Base-by-base conservation (phyloP, 2,797 vertebrate genomes). In the Pipistrellus kuhlii region DNA sequence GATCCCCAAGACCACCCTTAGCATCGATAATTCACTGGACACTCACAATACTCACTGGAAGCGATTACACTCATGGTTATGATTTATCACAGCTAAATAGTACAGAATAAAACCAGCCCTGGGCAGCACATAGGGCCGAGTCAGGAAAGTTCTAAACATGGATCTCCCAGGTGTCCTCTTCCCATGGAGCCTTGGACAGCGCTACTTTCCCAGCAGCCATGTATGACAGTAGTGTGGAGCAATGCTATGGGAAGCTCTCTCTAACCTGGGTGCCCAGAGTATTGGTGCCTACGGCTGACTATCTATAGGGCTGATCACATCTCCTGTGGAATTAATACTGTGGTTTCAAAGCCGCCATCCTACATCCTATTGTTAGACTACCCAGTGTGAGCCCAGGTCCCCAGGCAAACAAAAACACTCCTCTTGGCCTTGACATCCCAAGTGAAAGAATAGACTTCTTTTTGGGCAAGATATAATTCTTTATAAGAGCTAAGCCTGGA, bases 41-140 rank as follows among this genome's bases (percentile, higher is more conserved):
- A 30, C n/a, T 87, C 46, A 7, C 9, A 73, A 82, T 90, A 27
- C 66, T 66, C 59, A 35, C 23, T 46, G 38, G 27, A 87, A 44
- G 41, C 38, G 5, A 11, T 66, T 25, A 69, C 7, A 48, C 48
- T 20, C 46, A 2, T 8, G 55, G 57, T 69, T 35, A 46, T 51
- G 46, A 12, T n/a, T 85, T 80, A 64, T 88, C 51, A 53, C 3
- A 55, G 55, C 83, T 30, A 73, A 90, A 88, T n/a, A 44, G 44
- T 32, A 51, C 23, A 27, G 57, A 44, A 30, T 73, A 55, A 92
- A 83, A 64, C 68, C 1, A 2, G 13, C 32, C 32, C 35, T 73
- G 51, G 46, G 25, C 46, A 73, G 71, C 11, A 21, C 30, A 4
- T 1, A n/a, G 23, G 62, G 25, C 4, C 2, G 76, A 68, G 48